phyloP scores from a whole-genome alignment of 2,113 vertebrate species.

The Calypte anna region DNA sequence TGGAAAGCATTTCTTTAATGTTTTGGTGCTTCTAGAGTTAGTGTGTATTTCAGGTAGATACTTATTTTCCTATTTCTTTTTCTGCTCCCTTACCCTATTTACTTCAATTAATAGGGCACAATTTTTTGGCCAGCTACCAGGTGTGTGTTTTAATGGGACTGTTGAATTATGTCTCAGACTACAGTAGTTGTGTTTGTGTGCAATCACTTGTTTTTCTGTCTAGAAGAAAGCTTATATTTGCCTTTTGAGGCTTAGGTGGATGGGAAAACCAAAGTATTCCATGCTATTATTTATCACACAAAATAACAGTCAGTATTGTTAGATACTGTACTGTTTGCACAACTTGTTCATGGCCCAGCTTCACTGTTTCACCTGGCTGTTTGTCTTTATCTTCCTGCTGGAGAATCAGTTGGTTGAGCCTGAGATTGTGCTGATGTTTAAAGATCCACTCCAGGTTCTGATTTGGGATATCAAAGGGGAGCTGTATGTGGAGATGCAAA shows the following conservation, averaged over 20 bases:
- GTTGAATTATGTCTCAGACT: neutral
- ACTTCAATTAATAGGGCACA: neutral
- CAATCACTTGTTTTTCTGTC: neutral
- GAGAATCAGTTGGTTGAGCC: neutral
- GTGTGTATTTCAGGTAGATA: neutral
- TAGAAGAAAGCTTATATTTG: neutral
- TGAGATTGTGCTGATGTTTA: neutral
- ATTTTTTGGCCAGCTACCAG: neutral
- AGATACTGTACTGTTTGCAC: neutral
- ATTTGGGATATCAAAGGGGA: neutral
- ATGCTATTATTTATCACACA: neutral
- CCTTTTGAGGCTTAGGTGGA: neutral
- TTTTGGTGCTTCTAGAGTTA: neutral
- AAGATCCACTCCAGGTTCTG: neutral
- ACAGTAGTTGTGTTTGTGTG: neutral
- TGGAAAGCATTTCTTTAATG: neutral
- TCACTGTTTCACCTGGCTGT: neutral
- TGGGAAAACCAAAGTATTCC: neutral
- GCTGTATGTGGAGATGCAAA: neutral
- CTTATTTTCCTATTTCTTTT: neutral
- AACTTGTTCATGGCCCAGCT: neutral
- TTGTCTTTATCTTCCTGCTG: neutral
- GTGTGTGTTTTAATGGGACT: neutral
- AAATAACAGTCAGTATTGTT: neutral
- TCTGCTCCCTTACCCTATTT: neutral